Base-by-base conservation (phyloP, 2,888 invertebrate genomes). In the Luperina testacea region DNA sequence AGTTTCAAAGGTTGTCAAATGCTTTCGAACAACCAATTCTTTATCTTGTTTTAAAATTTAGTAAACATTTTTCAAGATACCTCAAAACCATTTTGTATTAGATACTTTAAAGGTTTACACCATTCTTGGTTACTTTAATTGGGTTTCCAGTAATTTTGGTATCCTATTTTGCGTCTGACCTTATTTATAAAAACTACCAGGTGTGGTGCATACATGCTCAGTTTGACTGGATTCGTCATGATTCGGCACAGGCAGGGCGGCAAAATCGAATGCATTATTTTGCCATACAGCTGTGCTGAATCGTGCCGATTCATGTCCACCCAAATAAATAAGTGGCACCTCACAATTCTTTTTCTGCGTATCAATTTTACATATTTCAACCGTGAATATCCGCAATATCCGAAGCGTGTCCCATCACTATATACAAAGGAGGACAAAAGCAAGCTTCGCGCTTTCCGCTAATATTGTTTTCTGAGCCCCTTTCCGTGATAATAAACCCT, bases 401-500 rank as follows among this genome's bases (percentile, higher is more conserved):
- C 61, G 20, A 61, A 63, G 3, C 38, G 13, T 53, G 65, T 74
- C 64, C 11, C 79, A 82, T 59, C 84, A 77, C 79, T 86, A 63
- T 2, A 61, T 17, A 77, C 65, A 51, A 75, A 9, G 51, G 65
- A 67, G 63, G 27, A 84, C 79, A 86, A 86, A 82, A 82, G 76
- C 69, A 75, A 79, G 76, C 71, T 75, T 73, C 74, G 48, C 68
- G 61, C 63, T 61, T 82, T 67, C 57, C 73, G 64, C 68, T 75
- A 82, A 84, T 86, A 84, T 86, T 86, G 83, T 86, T 82, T 85
- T 86, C 72, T 68, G 86, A 72, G 64, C 45, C 64, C 78, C 68
- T 73, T 61, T 45, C 72, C 70, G 68, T 70, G 75, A 75, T 84
- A 84, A 81, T 81, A 83, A 69, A 80, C 71, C 57, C 63, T n/a